Base-by-base conservation (phyloP, 92 coral and sea anemone genomes). In the Muricea muricata region DNA sequence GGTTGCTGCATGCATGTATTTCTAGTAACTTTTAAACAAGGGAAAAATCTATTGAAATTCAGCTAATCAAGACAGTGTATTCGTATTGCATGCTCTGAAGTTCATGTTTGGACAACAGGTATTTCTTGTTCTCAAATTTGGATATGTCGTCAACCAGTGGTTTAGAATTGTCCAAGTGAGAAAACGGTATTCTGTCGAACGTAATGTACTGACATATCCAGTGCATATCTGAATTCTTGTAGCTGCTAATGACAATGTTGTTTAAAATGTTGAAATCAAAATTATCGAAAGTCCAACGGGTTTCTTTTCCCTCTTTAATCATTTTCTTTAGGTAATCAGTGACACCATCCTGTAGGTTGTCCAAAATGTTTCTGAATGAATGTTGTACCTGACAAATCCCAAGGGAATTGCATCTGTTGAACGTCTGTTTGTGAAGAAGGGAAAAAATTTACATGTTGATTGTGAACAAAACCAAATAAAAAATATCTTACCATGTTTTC, bases 201-300 rank as follows among this genome's bases (percentile, higher is more conserved):
- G 90, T 90, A 1, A 68, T 26, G 75, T 47, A 90, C 25, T 90
- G 93, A 9, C 80, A 24, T 7, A 86, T 90, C 88, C 90, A 86
- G 58, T 90, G 93, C 76, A 80, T 80, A 28, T 90, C 93, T 21
- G 90, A 81, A 66, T 86, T 90, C 75, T 81, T 61, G 46, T 85
- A 30, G 0, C 84, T 81, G 15, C 73, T 78, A 52, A 84, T 35
- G 28, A 89, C 79, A 15, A 84, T 84, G 67, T 84, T 78, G 28
- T 86, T 45, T 46, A 84, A 35, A 56, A 89, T 47, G 17, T 41
- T 70, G 73, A 84, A 89, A 26, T 89, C 89, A 52, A 89, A 84
- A 54, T 79, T 89, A 71, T 89, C 92, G 73, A 84, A 88, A 0
- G 75, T 78, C 14, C 77, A 8, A 3, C 88, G 34, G 15, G 78